Evolutionary conservation across 2,113 vertebrate genomes (phyloP).

Genomic region (Silurus glanis): DNA sequence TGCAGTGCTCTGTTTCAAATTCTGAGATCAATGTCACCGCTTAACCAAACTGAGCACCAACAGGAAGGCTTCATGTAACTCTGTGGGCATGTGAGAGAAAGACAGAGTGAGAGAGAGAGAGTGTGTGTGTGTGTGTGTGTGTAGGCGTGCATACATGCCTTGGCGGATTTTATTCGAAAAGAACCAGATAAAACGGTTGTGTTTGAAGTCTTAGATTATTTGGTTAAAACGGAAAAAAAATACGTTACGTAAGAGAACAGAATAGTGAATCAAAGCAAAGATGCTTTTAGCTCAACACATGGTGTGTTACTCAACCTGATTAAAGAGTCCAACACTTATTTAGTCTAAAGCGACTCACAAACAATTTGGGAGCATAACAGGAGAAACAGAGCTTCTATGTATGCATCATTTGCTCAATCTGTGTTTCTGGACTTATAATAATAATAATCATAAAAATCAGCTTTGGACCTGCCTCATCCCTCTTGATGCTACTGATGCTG

Average conservation of each 20-base stretch:
- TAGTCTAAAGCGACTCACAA: neutral
- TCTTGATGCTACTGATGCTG: neutral
- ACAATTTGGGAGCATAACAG: neutral
- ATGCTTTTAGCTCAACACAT: slow-evolving; percentile 25
- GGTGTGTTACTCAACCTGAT: slow-evolving; percentile 20
- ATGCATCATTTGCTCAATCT: neutral
- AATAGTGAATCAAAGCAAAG: slow-evolving; percentile 26
- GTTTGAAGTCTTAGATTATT: neutral
- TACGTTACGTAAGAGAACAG: neutral
- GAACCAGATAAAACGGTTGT: slow-evolving; percentile 4
- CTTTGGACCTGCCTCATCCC: neutral
- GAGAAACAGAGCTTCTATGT: neutral
- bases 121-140: neutral
- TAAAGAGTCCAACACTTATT: neutral
- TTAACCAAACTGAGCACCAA: neutral
- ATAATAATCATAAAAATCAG: neutral
- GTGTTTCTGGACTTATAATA: neutral
- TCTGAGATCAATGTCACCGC: neutral
- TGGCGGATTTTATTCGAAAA: neutral
- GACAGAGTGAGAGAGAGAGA: neutral
- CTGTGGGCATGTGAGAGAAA: slow-evolving; percentile 1
- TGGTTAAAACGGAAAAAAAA: neutral
- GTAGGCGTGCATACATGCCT: neutral
- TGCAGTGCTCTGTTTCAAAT: neutral
- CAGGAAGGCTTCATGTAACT: slow-evolving; percentile 33